Base-by-base conservation (phyloP, 2,113 vertebrate species). In the Murina feae region DNA sequence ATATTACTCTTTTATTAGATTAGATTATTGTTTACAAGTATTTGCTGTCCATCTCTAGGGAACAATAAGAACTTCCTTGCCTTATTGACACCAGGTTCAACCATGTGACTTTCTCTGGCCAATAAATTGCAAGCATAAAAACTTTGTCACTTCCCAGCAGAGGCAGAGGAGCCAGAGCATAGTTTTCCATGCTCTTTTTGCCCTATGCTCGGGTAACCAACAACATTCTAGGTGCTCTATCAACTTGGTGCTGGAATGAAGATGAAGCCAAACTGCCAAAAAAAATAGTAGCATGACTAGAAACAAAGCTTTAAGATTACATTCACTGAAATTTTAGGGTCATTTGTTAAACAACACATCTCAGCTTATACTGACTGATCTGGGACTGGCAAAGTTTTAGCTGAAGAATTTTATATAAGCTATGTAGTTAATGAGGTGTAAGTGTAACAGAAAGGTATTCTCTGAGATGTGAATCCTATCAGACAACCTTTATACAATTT, bases 81-180 rank as follows among this genome's bases (percentile, higher is more conserved):
- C 28, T 58, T 88, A 65, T 18, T 72, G 78, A 88, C 53, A 72
- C 30, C 28, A 84, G 53, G 13, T 74, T 80, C 78, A 51, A 58
- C 53, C 78, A 68, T 44, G 9, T 39, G 72, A 75, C 55, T 88
- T 84, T 39, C 23, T 80, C 80, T 89, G 30, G 28, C 10, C 37
- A 90, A 58, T 87, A 55, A 96, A 95, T 82, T 86, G 42, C 49
- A 75, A 74, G 35, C 49, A 8, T 49, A 47, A 49, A 75, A 75
- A 71, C 49, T 60, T 5, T 49, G 25, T 58, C 44, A 81, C 14
- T 81, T 91, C n/a, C n/a, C n/a, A 58, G 9, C 74, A 84, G 37
- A 68, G 4, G 9, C 32, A 55, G 51, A 30, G 25, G 32, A 58
- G 23, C 32, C 9, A 75, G 55, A 65, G 53, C 5, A 78, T 1